phyloP scores from a whole-genome alignment of 2,888 invertebrate species.

The Epirrita christyi region DNA sequence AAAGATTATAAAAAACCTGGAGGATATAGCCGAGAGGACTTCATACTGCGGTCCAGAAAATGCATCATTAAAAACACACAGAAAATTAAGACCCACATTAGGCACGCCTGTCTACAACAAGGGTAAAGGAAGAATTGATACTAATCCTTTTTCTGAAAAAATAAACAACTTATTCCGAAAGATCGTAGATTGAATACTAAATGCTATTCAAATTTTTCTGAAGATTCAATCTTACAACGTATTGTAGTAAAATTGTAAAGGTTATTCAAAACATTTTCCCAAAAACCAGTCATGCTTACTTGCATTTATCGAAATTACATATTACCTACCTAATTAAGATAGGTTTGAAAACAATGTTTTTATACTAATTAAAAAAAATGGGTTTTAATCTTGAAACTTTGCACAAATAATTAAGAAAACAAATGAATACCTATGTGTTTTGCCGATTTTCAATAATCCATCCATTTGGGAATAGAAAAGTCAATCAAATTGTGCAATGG shows the following conservation, averaged over 20 bases:
- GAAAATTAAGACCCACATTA: constrained; percentile 47
- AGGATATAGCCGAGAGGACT: constrained; percentile 44
- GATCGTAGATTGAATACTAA: constrained; percentile 32
- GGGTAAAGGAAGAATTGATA: constrained; percentile 23
- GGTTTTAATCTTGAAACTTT: no score
- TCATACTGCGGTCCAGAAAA: constrained; percentile 35
- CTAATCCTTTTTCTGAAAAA: constrained; percentile 25
- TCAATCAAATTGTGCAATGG: no score
- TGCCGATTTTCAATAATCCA: no score
- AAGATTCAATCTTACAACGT: not conserved
- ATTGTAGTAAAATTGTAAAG: no score
- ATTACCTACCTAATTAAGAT: no score
- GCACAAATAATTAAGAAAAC: no score
- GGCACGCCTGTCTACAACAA: constrained; percentile 29
- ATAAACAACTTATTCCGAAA: constrained; percentile 29
- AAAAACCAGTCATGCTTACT: not conserved
- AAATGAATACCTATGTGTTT: no score
- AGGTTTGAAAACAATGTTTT: no score
- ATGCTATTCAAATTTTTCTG: constrained; percentile 34
- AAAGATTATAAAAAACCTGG: constrained; percentile 45
- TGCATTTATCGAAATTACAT: no score
- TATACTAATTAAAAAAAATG: no score
- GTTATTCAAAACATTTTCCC: no score
- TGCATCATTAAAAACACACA: constrained; percentile 40
- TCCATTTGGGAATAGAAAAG: no score